A percentile compares a stretch with the other conserved stretches of the same genome.
These are phyloP conservation scores for Phymorhynchus buccinoides DNA, from an alignment of 1,140 invertebrate genomes.

Conservation along the genomic window DNA sequence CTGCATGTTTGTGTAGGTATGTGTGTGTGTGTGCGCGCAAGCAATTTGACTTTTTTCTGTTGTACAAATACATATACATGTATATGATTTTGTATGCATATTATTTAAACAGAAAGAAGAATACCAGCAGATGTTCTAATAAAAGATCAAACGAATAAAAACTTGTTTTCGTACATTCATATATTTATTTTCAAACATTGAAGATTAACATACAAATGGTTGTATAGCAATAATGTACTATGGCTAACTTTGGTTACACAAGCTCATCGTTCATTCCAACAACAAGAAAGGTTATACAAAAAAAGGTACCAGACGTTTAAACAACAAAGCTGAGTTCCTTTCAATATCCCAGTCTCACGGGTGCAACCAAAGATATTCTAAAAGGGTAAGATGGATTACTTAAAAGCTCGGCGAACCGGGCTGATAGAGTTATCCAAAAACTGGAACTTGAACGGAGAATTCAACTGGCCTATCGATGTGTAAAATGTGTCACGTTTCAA, in stretches of 20 bases:
- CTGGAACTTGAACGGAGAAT: too few species aligned
- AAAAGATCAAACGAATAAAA: neutral
- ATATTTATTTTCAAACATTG: conserved; percentile 1
- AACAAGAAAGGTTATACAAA: neutral
- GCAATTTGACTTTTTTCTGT: neutral
- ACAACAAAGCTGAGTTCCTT: too few species aligned
- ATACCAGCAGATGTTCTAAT: neutral
- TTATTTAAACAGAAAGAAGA: neutral
- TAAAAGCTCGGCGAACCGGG: too few species aligned
- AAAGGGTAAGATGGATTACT: too few species aligned
- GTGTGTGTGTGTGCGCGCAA: conserved; percentile 3
- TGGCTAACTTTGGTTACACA: neutral
- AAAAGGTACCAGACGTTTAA: too few species aligned
- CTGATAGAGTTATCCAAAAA: too few species aligned
- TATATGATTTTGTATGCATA: neutral
- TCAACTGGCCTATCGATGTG: too few species aligned
- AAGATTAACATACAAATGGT: neutral
- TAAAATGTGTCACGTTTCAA: too few species aligned
- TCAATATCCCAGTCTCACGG: too few species aligned
- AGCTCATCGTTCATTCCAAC: neutral
- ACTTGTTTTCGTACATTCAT: neutral
- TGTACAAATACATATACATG: conserved; percentile 11
- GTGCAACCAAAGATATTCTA: too few species aligned
- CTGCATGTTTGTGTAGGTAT: neutral
- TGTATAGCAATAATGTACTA: neutral